Evolutionary conservation across 2,797 vertebrate species (phyloP), one percentile per base, ranked within the genome.

Genomic region (Schizopygopsis pylzovi): DNA sequence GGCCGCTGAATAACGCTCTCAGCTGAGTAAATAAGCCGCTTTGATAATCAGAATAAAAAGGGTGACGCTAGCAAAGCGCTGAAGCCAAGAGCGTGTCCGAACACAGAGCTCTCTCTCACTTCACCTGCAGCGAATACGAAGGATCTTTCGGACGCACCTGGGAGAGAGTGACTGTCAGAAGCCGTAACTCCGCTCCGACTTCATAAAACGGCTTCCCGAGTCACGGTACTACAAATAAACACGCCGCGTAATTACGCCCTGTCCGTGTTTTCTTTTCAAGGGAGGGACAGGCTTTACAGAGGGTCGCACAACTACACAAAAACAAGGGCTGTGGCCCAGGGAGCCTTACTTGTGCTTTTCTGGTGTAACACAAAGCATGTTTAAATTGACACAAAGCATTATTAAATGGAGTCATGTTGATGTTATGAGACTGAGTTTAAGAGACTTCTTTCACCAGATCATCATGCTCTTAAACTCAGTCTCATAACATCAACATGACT

Each of bases 21-120:
- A 92, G 89, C 91, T 92, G 90, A 89, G 87, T 90, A 92, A 91
- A 93, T 88, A 93, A 59, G 43, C 81, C 63, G 16, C 83, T 84
- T 85, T 79, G 71, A 86, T 67, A 79, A 81, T 41, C 45, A 79
- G 82, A 89, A 79, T 84, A 89, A 89, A 90, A 70, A 28, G 86
- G 86, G 81, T 78, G 79, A 71, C 80, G 65, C 81, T 83, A 59
- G 84, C 78, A 87, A 61, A 22, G 9, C n/a, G 13, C 1, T n/a
- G 7, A 45, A 54, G 86, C 87, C 89, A 87, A 61, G 12, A 82
- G 79, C 82, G 4, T 85, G 65, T 39, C 67, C 13, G 54, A 65
- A 80, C 84, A 85, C 28, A n/a, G 54, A 59, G 18, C 43, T 85
- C 41, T 72, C 4, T 5, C 22, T 37, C 37, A n/a, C 45, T 76